Percentiles rank a stretch among this genome's conserved stretches.
These are phyloP conservation scores for Typhlichthys eigenmanni DNA, from an alignment of 2,797 vertebrate genomes.

Conservation along the genomic window DNA sequence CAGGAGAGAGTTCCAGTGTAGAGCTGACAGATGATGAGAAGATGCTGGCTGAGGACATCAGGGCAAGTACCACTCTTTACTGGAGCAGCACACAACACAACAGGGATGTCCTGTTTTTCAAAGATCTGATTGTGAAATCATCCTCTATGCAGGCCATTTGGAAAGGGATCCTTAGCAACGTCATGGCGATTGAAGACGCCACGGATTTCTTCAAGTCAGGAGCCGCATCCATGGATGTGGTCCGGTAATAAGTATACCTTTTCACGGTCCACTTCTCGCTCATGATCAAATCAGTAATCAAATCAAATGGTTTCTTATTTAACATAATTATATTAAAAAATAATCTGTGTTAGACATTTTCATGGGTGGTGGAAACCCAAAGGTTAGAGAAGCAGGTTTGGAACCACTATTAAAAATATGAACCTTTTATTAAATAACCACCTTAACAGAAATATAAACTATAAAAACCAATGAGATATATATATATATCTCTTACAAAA, in stretches of 20 bases:
- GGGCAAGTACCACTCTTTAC: conserved; percentile 63
- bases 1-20: conserved; percentile 78
- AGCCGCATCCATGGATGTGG: conserved; percentile 96
- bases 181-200: conserved; percentile 82
- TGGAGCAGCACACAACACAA: background rate
- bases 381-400: no score
- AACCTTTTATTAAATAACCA: no score
- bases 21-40: conserved; percentile 89
- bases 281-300: no score
- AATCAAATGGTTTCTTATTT: no score
- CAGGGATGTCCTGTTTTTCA: background rate
- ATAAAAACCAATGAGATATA: no score
- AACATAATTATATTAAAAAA: no score
- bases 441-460: no score
- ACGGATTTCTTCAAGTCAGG: conserved; percentile 98
- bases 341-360: no score
- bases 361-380: no score
- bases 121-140: background rate
- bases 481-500: no score
- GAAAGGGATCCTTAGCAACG: conserved; percentile 91
- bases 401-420: no score
- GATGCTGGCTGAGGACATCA: conserved; percentile 86
- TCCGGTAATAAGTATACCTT: conserved; percentile 79
- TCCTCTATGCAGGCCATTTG: conserved; percentile 81
- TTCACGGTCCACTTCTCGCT: no score